Base-by-base conservation (phyloP, 2,113 vertebrate species). In the Myrmophylax atrothorax region DNA sequence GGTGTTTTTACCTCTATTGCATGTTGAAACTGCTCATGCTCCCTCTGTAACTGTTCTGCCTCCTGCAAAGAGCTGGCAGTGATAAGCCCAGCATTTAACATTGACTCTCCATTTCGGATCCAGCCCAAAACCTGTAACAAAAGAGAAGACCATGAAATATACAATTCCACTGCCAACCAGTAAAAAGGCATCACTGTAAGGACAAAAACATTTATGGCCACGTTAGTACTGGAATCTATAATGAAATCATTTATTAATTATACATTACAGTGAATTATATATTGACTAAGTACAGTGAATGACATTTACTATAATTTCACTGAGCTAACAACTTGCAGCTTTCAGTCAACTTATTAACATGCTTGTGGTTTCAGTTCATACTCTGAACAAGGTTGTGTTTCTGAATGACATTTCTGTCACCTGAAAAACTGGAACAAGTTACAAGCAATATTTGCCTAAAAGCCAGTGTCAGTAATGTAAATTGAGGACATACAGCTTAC, bases 51-150 rank as follows among this genome's bases (percentile, higher is more conserved):
- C 88, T 99, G 99, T 47, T 99, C 99, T 0, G 99, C 99, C 91
- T 99, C 99, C 96, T 99, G 99, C 63, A 99, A 97, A 8, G 99
- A 99, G 96, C 99, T 99, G 78, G 99, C 99, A 8, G 99, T 99
- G 96, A 99, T 99, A 14, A 99, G 97, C 14, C 99, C 99, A 0
- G 99, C 99, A 9, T 99, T 99, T 72, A 99, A 94, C 99, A 99
- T 99, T 1, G 99, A 99, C 96, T 99, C 99, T 12, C 99, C 99
- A 1, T 99, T 99, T 80, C 99, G 98, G 94, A 99, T 99, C 99
- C 99, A 99, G 66, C 99, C 99, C 85, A 99, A 97, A 74, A 99
- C 99, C 99, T 99, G 95, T 23, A 97, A 96, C 15, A 52, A n/a
- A 55, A 81, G 35, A 96, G 5, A 58, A 19, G 44, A 38, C 5